Conservation (phyloP, 2,113 vertebrate species). For the Zootoca vivipara region DNA sequence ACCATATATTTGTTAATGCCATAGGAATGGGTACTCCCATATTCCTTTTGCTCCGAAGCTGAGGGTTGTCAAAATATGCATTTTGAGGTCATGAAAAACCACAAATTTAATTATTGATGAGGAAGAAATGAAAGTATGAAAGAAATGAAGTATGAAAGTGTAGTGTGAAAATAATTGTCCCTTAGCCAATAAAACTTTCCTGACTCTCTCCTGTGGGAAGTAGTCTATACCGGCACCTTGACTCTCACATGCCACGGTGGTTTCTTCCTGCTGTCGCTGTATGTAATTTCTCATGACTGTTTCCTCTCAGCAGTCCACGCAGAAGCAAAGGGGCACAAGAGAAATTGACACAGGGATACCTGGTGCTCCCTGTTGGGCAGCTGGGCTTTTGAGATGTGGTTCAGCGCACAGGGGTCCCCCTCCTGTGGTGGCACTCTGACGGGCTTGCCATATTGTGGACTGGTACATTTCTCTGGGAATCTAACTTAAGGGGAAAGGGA, state of each 20-base stretch:
- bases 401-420: neutral
- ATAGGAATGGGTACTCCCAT: neutral
- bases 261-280: neutral
- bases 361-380: neutral
- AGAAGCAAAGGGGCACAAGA: neutral
- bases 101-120: neutral
- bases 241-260: neutral
- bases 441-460: neutral
- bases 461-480: neutral
- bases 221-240: neutral
- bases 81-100: neutral
- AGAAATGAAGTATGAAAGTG: neutral
- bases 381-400: neutral
- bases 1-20: neutral
- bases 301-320: neutral
- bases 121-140: neutral
- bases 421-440: neutral
- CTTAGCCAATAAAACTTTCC: neutral
- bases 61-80: neutral
- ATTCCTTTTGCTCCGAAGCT: neutral
- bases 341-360: neutral
- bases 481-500: constrained; percentile 1
- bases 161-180: neutral
- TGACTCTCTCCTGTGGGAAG: neutral
- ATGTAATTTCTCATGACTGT: constrained; percentile 2